Evolutionary conservation across 2,797 vertebrate genomes (phyloP), one percentile per base, ranked within the genome.

Genomic region (Oophaga sylvatica): DNA sequence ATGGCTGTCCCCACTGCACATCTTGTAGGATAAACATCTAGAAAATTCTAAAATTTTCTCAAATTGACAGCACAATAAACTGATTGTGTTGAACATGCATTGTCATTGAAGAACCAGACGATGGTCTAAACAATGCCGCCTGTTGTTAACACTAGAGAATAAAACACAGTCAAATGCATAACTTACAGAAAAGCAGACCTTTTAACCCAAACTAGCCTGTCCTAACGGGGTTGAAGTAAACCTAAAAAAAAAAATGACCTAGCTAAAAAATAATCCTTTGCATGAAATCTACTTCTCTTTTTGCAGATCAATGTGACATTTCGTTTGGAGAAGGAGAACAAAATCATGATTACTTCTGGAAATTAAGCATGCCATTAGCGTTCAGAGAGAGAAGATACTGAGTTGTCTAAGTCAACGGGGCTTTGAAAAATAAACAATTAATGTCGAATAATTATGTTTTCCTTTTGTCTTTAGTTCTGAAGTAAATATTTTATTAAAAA

Each of bases 241-340:
- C 31, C 86, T 83, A 9, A 41, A 19, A 57, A 81, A 75, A 60
- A 82, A 68, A 57, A 12, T 88, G 67, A 76, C 83, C 77, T 45
- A 35, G 62, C 71, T 85, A 81, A 89, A 89, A 89, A 89, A 89
- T 89, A 81, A 29, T 81, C 59, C 57, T 45, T 68, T 68, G 79
- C 45, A 31, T 86, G 71, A 82, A 83, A 83, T 48, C 3, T 22
- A 67, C 15, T 15, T 59, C 2, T 59, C 84, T 80, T 70, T 75
- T 85, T 68, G 22, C 59, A 26, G 83, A 71, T 31, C 80, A 70
- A 70, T 86, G 45, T 78, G 62, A 82, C 62, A 77, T 81, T 78
- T 70, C 70, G 41, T 83, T 53, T 22, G 20, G 63, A 62, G 83
- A 26, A 59, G 5, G 1, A 53, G 22, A 70, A 86, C 3, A 59